Evolutionary conservation across 2,113 vertebrate genomes (phyloP).

Genomic region (Vulpes vulpes): DNA sequence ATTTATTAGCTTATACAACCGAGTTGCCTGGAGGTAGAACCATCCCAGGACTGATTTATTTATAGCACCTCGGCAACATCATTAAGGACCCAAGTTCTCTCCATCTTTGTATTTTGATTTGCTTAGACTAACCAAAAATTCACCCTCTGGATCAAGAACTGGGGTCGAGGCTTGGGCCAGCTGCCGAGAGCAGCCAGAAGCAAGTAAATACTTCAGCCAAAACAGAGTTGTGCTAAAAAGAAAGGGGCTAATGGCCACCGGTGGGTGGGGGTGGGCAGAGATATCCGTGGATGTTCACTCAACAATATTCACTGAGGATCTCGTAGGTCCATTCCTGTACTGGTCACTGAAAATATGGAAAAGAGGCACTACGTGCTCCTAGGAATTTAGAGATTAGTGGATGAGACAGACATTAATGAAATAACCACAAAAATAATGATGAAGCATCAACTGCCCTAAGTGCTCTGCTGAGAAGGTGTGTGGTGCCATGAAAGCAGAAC

Average conservation of each 20-base stretch:
- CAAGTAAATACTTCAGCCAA: background rate
- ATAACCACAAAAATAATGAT: background rate
- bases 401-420: background rate
- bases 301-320: background rate
- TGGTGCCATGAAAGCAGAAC: background rate
- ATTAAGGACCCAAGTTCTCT: background rate
- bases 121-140: background rate
- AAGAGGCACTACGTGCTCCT: background rate
- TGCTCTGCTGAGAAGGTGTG: background rate
- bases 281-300: background rate
- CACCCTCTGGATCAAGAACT: background rate
- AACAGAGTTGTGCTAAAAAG: background rate
- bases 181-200: background rate
- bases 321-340: background rate
- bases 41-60: background rate
- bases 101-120: constrained; percentile 21
- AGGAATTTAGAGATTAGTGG: background rate
- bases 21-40: background rate
- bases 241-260: background rate
- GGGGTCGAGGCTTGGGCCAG: background rate
- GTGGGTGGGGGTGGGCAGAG: background rate
- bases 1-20: background rate
- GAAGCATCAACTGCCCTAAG: background rate
- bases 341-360: background rate
- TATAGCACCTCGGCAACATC: background rate